phyloP scores from a whole-genome alignment of 2,797 vertebrate genomes.

The Phoebastria nigripes region DNA sequence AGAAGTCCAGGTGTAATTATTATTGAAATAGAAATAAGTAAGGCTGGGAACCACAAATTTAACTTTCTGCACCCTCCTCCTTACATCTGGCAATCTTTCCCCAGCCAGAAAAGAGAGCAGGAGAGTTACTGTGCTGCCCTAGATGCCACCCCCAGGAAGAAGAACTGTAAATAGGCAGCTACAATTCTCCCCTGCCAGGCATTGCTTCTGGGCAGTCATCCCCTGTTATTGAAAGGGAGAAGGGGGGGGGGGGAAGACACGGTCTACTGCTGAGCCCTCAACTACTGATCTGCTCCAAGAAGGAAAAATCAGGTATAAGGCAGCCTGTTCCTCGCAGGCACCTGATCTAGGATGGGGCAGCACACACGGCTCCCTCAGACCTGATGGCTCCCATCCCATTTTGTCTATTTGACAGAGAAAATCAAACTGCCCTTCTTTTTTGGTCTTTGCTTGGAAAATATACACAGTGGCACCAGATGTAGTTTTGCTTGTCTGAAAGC shows the following conservation, averaged over 20 bases:
- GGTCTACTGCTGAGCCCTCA: background rate
- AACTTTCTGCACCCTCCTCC: background rate
- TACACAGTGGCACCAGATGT: background rate
- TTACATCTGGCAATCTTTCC: background rate
- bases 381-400: background rate
- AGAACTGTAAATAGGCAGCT: background rate
- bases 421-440: background rate
- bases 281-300: background rate
- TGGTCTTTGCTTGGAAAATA: background rate
- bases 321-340: background rate
- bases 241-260: accelerated
- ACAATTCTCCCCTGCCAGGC: background rate
- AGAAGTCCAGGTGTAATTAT: background rate
- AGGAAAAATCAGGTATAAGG: background rate
- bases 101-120: background rate
- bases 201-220: background rate
- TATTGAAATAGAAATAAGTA: background rate
- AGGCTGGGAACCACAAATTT: no score
- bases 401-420: background rate
- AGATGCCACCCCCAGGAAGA: background rate
- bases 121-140: background rate
- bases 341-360: background rate
- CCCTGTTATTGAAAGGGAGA: accelerated
- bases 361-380: background rate
- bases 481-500: background rate